A percentile compares a stretch with the other conserved stretches of the same genome.
phyloP scores from a whole-genome alignment of 2,113 vertebrate species.

The Pterophyllum scalare region DNA sequence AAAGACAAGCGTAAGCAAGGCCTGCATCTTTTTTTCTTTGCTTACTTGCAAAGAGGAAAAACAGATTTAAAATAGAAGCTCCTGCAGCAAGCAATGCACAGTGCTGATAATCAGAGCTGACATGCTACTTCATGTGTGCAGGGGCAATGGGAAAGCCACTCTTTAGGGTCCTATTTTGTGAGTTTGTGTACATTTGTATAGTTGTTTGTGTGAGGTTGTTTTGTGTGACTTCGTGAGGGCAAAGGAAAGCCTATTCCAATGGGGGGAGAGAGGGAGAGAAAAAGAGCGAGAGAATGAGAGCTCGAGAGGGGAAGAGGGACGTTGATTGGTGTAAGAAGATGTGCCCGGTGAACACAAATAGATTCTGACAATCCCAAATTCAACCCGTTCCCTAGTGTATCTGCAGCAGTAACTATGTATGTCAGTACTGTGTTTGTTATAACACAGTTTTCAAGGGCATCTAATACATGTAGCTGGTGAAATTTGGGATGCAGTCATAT shows the following conservation, averaged over 20 bases:
- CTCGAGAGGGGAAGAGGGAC: background rate
- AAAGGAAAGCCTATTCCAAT: conserved; percentile 40
- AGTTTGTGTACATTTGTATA: background rate
- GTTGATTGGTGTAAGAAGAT: conserved; percentile 63
- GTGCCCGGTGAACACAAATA: conserved; percentile 50
- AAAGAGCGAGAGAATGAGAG: background rate
- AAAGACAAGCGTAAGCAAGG: conserved; percentile 32
- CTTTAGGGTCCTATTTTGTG: conserved; percentile 54
- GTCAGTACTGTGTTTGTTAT: background rate
- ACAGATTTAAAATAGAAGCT: conserved; percentile 74
- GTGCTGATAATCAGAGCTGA: conserved; percentile 70
- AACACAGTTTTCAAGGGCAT: background rate
- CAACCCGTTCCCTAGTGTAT: conserved; percentile 22
- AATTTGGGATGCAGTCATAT: background rate
- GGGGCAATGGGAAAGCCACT: conserved; percentile 71
- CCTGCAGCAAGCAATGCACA: conserved; percentile 62
- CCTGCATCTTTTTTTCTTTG: conserved; percentile 31
- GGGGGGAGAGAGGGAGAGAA: background rate
- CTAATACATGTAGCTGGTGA: background rate
- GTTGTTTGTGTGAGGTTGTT: conserved; percentile 27
- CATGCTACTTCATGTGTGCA: conserved; percentile 59
- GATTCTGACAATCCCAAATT: conserved; percentile 36
- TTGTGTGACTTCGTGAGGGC: conserved; percentile 42
- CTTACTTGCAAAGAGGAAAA: conserved; percentile 35
- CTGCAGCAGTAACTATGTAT: background rate